Base-by-base conservation (phyloP, 2,888 invertebrate species). In the Malacosoma neustria region DNA sequence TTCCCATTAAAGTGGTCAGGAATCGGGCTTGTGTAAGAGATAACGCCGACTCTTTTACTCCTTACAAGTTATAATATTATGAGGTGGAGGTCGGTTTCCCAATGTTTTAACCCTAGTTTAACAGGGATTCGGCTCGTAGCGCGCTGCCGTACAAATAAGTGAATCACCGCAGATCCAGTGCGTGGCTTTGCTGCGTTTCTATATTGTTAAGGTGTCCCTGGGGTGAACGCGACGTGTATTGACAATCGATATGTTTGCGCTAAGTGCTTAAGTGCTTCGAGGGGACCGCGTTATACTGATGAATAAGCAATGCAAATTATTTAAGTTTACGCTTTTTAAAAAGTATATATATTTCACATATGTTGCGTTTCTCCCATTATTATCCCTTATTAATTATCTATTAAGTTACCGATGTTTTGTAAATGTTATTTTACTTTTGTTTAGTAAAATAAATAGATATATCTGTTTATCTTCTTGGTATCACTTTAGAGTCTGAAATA, bases 1-100 rank as follows among this genome's bases (percentile, higher is more conserved):
- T 85, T 82, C 82, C 86, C 86, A 87, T 87, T 87, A 87, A 84
- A 84, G 75, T 81, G 82, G 81, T 77, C 81, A 81, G 81, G 75
- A 81, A 77, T 81, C 77, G 74, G 67, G 66, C 61, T 61, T 67
- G 72, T 72, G 69, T 74, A 57, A 57, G 61, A 82, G 84, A 84
- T 85, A 84, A 82, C 74, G 72, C 70, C 62, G 80, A 71, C 72
- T 79, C 81, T 80, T 79, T 81, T 80, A 81, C 84, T 77, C 77
- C 70, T 80, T 76, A 81, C 80, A 79, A 67, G 80, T 80, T 82
- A 84, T 82, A 76, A 82, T 84, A 82, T 82, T 74, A 82, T 76
- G 70, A 74, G 61, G 66, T 57, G 50, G 64, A 64, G 69, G 58
- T 59, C 56, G 57, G 57, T 54, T 62, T 69, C 61, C 61, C 59